Conservation (phyloP, 1,140 invertebrate genomes). For the Notospermus geniculatus region DNA sequence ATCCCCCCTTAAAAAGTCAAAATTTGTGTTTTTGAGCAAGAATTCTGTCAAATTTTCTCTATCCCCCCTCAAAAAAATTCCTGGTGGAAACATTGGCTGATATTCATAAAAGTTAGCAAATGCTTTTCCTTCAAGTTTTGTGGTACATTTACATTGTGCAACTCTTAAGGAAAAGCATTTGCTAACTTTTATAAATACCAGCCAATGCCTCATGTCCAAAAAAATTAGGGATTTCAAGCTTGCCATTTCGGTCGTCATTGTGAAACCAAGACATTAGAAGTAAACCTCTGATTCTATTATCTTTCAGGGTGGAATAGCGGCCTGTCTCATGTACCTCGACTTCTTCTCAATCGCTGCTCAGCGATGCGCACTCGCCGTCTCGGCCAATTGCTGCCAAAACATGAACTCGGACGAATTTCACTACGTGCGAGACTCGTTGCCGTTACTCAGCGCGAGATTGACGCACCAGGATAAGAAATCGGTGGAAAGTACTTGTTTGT, state of each 20-base stretch:
- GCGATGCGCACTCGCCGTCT: constrained; percentile 88
- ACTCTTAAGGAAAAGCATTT: constrained; percentile 5
- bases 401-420: constrained; percentile 90
- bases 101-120: too few relatives aligned
- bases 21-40: too few relatives aligned
- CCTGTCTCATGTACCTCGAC: constrained; percentile 93
- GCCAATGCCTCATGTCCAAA: not conserved
- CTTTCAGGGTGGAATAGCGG: constrained; percentile 83
- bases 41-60: too few relatives aligned
- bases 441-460: constrained; percentile 79
- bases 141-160: too few relatives aligned
- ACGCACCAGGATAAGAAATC: constrained; percentile 96
- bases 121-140: too few relatives aligned
- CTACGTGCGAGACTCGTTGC: constrained; percentile 83
- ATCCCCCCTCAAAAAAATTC: too few relatives aligned
- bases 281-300: constrained; percentile 18
- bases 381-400: constrained; percentile 95
- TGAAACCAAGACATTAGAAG: too few relatives aligned
- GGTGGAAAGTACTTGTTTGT: constrained; percentile 93
- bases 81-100: too few relatives aligned
- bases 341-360: constrained; percentile 95
- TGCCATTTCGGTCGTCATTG: constrained; percentile 2
- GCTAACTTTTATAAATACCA: not conserved
- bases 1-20: too few relatives aligned
- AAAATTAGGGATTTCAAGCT: not conserved